A percentile compares a stretch with the other conserved stretches of the same genome.
Evolutionary conservation across 2,888 invertebrate genomes (phyloP).

Genomic region (Torymus auratus): DNA sequence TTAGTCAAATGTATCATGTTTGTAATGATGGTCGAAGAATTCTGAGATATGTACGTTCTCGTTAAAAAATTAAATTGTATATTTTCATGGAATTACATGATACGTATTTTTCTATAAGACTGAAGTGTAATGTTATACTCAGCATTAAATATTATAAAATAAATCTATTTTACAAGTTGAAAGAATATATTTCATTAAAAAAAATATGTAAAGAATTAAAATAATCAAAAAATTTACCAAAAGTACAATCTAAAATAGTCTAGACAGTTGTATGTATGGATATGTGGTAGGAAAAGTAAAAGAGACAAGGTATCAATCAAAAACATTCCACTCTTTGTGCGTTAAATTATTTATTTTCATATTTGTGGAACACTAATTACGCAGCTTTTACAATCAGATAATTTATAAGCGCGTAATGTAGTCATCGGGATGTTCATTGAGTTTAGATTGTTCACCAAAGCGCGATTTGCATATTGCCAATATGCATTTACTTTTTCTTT

Average conservation of each 20-base stretch:
- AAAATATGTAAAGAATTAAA: neutral
- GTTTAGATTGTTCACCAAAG: slow-evolving; percentile 46
- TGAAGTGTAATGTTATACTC: slow-evolving; percentile 14
- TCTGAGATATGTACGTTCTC: neutral
- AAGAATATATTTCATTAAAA: neutral
- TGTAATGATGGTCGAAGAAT: neutral
- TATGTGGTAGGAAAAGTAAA: too few relatives aligned
- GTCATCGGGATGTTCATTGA: slow-evolving; percentile 50
- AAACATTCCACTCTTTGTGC: slow-evolving; percentile 42
- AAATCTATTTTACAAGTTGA: slow-evolving; percentile 38
- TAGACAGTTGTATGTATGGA: too few relatives aligned
- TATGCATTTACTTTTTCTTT: slow-evolving; percentile 49
- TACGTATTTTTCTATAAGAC: slow-evolving; percentile 40
- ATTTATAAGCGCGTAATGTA: slow-evolving; percentile 50
- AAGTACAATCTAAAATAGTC: too few relatives aligned
- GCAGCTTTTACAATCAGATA: slow-evolving; percentile 56
- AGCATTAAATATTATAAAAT: slow-evolving; percentile 2
- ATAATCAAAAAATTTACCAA: neutral
- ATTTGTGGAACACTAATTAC: slow-evolving; percentile 52
- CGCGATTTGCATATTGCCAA: slow-evolving; percentile 40
- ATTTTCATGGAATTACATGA: slow-evolving; percentile 24
- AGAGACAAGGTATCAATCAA: slow-evolving; percentile 10
- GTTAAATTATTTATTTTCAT: slow-evolving; percentile 57
- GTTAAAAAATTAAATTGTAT: slow-evolving; percentile 24
- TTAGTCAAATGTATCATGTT: slow-evolving; percentile 5